phyloP scores from a whole-genome alignment of 2,888 invertebrate species.

The Aphodius granarius region DNA sequence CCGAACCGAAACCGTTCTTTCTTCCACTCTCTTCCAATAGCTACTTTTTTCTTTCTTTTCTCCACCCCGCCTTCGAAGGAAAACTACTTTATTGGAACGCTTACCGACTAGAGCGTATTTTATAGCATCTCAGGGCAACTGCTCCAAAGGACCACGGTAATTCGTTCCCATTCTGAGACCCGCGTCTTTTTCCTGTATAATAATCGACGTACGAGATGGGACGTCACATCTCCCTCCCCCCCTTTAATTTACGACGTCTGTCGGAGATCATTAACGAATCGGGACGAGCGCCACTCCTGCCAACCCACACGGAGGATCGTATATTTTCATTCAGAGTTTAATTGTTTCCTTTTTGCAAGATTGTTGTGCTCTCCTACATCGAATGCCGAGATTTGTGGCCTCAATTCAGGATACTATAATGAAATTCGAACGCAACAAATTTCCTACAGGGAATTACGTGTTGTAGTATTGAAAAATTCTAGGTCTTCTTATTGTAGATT shows the following conservation, averaged over 20 bases:
- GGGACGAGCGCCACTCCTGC: neutral
- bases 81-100: neutral
- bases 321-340: neutral
- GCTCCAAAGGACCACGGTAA: neutral
- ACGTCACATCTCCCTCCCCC: neutral
- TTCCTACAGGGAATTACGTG: neutral
- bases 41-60: neutral
- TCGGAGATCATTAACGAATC: constrained; percentile 9
- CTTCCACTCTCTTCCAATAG: neutral
- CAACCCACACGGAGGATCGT: neutral
- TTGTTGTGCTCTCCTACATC: neutral
- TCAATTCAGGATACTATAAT: neutral
- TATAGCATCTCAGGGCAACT: constrained; percentile 1
- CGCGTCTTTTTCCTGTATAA: constrained; percentile 8
- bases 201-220: constrained; percentile 2
- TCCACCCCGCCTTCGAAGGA: neutral
- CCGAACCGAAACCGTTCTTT: constrained; percentile 3
- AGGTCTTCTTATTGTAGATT: too few relatives aligned
- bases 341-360: neutral
- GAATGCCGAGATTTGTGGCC: neutral
- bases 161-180: neutral
- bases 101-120: neutral
- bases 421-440: neutral
- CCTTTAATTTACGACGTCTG: constrained; percentile 11
- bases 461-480: neutral